These are phyloP conservation scores for Tiphia femorata DNA, from an alignment of 2,888 invertebrate genomes.

Conservation along the genomic window DNA sequence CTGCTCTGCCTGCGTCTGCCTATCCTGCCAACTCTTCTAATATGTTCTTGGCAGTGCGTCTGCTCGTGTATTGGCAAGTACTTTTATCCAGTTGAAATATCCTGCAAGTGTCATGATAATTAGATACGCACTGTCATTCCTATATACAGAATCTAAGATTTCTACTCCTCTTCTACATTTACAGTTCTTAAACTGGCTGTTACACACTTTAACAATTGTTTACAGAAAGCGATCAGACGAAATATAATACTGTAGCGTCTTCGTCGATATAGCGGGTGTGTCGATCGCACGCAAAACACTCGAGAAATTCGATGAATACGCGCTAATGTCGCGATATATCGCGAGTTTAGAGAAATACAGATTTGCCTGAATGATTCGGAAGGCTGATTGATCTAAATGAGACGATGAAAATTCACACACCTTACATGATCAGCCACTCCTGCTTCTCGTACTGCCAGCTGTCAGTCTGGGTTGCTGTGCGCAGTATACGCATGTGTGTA, in stretches of 20 bases:
- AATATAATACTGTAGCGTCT: conserved; percentile 6
- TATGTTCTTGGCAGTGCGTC: conserved; percentile 38
- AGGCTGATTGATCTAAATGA: background rate
- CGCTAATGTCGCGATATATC: background rate
- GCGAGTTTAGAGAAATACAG: no score
- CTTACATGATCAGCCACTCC: conserved; percentile 56
- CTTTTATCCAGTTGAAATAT: conserved; percentile 11
- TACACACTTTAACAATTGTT: conserved; percentile 1
- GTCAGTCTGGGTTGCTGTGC: conserved; percentile 39
- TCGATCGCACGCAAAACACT: conserved; percentile 16
- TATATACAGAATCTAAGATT: background rate
- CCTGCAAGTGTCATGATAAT: conserved; percentile 17
- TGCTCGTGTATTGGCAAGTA: conserved; percentile 19
- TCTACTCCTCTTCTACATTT: background rate
- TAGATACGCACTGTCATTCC: background rate
- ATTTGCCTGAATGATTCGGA: background rate
- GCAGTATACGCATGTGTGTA: conserved; percentile 32
- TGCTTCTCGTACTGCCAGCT: conserved; percentile 44
- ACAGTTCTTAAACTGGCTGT: background rate
- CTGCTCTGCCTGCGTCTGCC: conserved; percentile 60
- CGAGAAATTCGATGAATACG: background rate
- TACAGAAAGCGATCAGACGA: conserved; percentile 2
- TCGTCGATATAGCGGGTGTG: conserved; percentile 25
- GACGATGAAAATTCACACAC: conserved; percentile 31
- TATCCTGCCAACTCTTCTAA: conserved; percentile 58